These are phyloP conservation scores for Morus bassanus DNA, from an alignment of 2,797 vertebrate genomes.

Conservation along the genomic window DNA sequence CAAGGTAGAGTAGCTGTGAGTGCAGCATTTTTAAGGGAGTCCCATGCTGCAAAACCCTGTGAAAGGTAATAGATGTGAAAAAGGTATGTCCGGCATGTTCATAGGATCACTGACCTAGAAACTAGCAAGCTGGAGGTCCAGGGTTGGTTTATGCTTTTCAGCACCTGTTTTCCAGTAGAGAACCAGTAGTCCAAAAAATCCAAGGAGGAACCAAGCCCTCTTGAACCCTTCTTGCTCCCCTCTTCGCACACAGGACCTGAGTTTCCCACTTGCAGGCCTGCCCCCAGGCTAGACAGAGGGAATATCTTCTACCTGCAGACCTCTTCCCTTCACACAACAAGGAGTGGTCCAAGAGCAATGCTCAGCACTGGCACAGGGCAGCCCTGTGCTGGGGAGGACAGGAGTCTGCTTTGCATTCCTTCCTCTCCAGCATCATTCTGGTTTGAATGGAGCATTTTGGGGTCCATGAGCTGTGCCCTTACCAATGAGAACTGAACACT, in stretches of 20 bases:
- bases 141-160: not conserved
- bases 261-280: not conserved
- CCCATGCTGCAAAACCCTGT: not conserved
- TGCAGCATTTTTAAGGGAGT: not conserved
- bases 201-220: not conserved
- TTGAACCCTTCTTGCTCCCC: not conserved
- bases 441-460: not conserved
- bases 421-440: not conserved
- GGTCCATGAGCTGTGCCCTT: not conserved
- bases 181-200: not conserved
- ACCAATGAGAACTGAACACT: not conserved
- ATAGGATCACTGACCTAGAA: not conserved
- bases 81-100: not conserved
- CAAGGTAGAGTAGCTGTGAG: not conserved
- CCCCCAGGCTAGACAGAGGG: not conserved
- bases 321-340: not conserved
- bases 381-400: not conserved
- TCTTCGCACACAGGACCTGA: not conserved
- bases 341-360: fast-evolving
- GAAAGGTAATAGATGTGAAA: not conserved
- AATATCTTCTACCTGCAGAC: not conserved
- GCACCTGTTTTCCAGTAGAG: not conserved
- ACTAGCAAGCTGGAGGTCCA: not conserved
- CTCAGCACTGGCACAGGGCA: not conserved
- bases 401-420: not conserved